Evolutionary conservation across 2,797 vertebrate species (phyloP).

Genomic region (Myripristis murdjan): DNA sequence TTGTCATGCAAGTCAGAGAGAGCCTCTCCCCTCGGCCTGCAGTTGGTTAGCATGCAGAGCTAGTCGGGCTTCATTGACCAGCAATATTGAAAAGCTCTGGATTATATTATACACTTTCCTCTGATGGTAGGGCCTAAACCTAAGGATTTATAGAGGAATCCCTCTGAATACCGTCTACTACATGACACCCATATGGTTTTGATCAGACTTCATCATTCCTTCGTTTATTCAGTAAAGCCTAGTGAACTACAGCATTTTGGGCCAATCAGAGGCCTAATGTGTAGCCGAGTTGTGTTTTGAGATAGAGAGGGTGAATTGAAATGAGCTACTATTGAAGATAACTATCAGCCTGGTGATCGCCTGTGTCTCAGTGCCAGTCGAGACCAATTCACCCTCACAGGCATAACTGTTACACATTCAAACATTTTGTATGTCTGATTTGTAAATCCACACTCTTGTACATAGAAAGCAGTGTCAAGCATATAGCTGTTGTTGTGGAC

Average conservation of each 20-base stretch:
- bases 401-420: constrained; percentile 1
- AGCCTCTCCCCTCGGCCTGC: constrained; percentile 6
- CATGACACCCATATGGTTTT: constrained; percentile 73
- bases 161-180: constrained; percentile 57
- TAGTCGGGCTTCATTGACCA: constrained; percentile 57
- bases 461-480: constrained; percentile 24
- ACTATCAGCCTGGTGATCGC: constrained; percentile 26
- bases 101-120: constrained; percentile 65
- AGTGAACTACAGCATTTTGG: constrained; percentile 55
- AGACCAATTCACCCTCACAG: constrained; percentile 8
- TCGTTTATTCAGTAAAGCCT: constrained; percentile 62
- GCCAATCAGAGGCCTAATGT: constrained; percentile 72
- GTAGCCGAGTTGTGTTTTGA: constrained; percentile 46
- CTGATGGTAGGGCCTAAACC: constrained; percentile 60
- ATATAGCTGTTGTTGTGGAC: constrained; percentile 46
- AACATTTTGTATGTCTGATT: not conserved
- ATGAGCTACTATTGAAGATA: too few species aligned
- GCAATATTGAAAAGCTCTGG: constrained; percentile 58
- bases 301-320: constrained; percentile 52
- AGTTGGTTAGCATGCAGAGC: constrained; percentile 39
- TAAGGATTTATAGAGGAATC: constrained; percentile 66
- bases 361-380: constrained; percentile 9
- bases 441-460: constrained; percentile 16
- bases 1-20: constrained; percentile 38
- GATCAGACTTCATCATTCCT: constrained; percentile 74